These are phyloP conservation scores for Oligia fasciuncula DNA, from an alignment of 2,888 invertebrate genomes.

Conservation along the genomic window DNA sequence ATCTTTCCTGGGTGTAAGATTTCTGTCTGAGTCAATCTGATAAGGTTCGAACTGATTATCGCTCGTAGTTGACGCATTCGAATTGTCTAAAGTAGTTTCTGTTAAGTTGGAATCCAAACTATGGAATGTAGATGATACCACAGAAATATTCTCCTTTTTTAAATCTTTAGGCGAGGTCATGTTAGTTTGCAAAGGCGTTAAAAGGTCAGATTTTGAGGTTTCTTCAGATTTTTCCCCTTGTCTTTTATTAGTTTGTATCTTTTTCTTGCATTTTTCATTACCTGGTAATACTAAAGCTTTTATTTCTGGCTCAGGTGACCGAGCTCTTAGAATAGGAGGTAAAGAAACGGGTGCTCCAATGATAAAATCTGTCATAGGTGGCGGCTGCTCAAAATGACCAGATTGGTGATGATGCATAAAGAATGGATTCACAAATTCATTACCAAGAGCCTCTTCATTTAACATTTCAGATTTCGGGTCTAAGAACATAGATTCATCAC, in stretches of 20 bases:
- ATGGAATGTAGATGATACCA: constrained; percentile 75
- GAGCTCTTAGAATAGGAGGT: constrained; percentile 79
- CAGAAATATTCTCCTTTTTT: constrained; percentile 56
- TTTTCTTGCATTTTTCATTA: constrained; percentile 52
- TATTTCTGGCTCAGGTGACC: constrained; percentile 79
- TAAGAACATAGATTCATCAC: constrained; percentile 75
- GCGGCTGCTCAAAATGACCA: constrained; percentile 65
- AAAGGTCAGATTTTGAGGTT: constrained; percentile 66
- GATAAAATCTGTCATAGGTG: constrained; percentile 83
- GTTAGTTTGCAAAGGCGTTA: constrained; percentile 69
- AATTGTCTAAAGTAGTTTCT: constrained; percentile 70
- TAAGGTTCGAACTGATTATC: constrained; percentile 70
- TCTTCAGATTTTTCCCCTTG: constrained; percentile 48
- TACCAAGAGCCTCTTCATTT: constrained; percentile 74
- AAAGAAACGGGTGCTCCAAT: constrained; percentile 89
- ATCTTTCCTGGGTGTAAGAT: constrained; percentile 82
- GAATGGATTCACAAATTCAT: constrained; percentile 84
- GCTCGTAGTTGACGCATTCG: constrained; percentile 70
- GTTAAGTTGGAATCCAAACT: constrained; percentile 78
- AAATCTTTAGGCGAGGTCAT: constrained; percentile 49
- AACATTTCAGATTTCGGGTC: constrained; percentile 70
- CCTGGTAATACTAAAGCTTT: constrained; percentile 75
- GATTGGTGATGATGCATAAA: constrained; percentile 77
- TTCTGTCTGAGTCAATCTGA: constrained; percentile 68
- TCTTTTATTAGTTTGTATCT: constrained; percentile 36